phyloP scores from a whole-genome alignment of 2,888 invertebrate genomes.

The Spisula solida region DNA sequence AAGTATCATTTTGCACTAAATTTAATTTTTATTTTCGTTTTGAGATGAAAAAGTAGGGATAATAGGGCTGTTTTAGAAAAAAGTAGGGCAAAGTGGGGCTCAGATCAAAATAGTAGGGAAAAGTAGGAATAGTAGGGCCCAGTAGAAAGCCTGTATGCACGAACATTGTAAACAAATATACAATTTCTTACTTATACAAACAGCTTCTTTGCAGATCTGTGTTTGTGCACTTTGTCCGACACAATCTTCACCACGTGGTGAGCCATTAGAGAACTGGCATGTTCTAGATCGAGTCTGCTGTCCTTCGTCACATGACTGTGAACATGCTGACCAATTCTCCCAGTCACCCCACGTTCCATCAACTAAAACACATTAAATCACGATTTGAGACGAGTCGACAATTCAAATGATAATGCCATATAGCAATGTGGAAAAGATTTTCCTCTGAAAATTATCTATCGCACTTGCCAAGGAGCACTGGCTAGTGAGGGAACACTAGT shows the following conservation, averaged over 20 bases:
- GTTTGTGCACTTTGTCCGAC: conserved; percentile 42
- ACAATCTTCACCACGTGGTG: conserved; percentile 48
- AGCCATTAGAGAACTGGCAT: conserved; percentile 43
- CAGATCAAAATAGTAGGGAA: too few relatives aligned
- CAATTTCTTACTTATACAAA: conserved; percentile 52
- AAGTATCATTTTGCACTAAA: too few relatives aligned
- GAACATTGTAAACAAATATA: too few relatives aligned
- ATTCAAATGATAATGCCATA: neutral
- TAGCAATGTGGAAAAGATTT: neutral
- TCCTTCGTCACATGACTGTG: conserved; percentile 65
- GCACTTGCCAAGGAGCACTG: too few relatives aligned
- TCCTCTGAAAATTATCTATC: too few relatives aligned
- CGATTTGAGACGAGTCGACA: neutral
- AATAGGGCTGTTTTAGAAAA: too few relatives aligned
- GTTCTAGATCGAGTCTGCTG: conserved; percentile 38
- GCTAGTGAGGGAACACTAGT: too few relatives aligned
- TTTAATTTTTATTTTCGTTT: too few relatives aligned
- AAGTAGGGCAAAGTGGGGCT: too few relatives aligned
- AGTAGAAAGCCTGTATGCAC: too few relatives aligned
- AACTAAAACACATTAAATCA: conserved; percentile 84
- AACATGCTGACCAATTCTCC: conserved; percentile 88
- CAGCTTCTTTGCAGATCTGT: conserved; percentile 31
- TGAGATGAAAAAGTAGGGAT: too few relatives aligned
- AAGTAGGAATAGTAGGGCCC: too few relatives aligned
- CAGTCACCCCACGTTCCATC: conserved; percentile 89